These are phyloP conservation scores for Pseudococcus viburni DNA, from an alignment of 2,888 invertebrate species.

Conservation along the genomic window DNA sequence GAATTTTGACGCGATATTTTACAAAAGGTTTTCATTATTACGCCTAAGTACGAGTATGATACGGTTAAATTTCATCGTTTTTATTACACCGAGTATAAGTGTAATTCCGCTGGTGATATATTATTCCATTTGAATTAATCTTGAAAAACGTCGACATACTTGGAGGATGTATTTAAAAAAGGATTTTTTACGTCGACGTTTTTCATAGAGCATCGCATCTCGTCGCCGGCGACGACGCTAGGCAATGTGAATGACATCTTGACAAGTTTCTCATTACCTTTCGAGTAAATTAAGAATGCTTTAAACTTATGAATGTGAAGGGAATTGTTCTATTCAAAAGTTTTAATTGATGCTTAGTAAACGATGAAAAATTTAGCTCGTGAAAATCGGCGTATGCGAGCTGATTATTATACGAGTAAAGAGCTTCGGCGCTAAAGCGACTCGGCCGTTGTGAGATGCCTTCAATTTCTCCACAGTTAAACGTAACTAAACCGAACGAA, in stretches of 20 bases:
- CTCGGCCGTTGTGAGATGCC: background rate
- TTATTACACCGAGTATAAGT: background rate
- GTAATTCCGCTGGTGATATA: conserved; percentile 10
- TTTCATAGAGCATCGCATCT: background rate
- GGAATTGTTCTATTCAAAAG: conserved; percentile 30
- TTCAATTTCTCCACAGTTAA: background rate
- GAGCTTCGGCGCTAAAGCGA: background rate
- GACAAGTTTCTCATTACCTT: conserved; percentile 38
- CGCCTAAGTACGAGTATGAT: background rate
- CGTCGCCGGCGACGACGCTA: background rate
- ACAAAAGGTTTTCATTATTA: background rate
- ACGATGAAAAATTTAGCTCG: background rate
- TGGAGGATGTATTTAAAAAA: conserved; percentile 16
- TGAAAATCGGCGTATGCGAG: background rate
- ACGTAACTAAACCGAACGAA: conserved; percentile 2
- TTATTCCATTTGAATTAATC: conserved; percentile 45
- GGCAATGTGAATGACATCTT: conserved; percentile 4
- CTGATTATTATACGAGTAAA: background rate
- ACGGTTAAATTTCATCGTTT: conserved; percentile 1
- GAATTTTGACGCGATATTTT: conserved; percentile 18
- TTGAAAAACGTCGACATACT: conserved; percentile 20
- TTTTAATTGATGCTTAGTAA: conserved; percentile 43
- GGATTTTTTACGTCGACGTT: background rate
- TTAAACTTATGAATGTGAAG: conserved; percentile 24
- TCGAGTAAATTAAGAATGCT: conserved; percentile 30